These are phyloP conservation scores for Centruroides sculpturatus DNA, from an alignment of 1,140 invertebrate species.

Conservation along the genomic window DNA sequence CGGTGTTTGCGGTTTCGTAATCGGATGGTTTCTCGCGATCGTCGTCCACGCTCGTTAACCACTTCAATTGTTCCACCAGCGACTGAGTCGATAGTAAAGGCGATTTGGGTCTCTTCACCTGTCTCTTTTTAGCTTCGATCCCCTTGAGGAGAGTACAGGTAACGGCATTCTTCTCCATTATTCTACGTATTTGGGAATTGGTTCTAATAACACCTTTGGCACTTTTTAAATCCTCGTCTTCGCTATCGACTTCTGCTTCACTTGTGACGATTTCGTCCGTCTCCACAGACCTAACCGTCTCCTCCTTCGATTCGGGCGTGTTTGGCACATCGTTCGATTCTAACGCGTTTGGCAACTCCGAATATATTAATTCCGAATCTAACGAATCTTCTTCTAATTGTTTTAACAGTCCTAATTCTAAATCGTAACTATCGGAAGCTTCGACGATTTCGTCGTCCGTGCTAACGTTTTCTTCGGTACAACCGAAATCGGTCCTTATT, in stretches of 20 bases:
- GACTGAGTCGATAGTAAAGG: slow-evolving; percentile 9
- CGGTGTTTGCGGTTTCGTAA: neutral
- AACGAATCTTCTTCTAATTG: neutral
- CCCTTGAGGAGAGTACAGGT: slow-evolving; percentile 48
- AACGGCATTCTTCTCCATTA: slow-evolving; percentile 56
- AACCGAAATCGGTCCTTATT: neutral
- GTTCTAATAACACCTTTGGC: slow-evolving; percentile 7
- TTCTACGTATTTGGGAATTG: slow-evolving; percentile 15
- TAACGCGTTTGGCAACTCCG: neutral
- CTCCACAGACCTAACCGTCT: no score
- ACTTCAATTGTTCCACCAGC: slow-evolving; percentile 11
- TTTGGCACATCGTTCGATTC: neutral
- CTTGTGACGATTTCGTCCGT: no score
- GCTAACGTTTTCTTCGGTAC: neutral
- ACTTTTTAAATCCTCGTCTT: slow-evolving; percentile 12
- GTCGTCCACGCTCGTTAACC: slow-evolving; percentile 13
- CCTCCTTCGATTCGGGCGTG: no score
- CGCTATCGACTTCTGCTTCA: neutral
- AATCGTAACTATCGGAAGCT: neutral
- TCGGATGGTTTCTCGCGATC: neutral
- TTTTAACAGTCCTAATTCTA: neutral
- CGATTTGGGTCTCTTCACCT: slow-evolving; percentile 7
- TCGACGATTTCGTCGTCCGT: neutral
- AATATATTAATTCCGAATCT: no score
- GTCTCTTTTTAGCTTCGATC: slow-evolving; percentile 9